Percentiles rank a stretch among this genome's conserved stretches.
These are phyloP conservation scores for Rhingia rostrata DNA, from an alignment of 2,888 invertebrate species.

Conservation along the genomic window DNA sequence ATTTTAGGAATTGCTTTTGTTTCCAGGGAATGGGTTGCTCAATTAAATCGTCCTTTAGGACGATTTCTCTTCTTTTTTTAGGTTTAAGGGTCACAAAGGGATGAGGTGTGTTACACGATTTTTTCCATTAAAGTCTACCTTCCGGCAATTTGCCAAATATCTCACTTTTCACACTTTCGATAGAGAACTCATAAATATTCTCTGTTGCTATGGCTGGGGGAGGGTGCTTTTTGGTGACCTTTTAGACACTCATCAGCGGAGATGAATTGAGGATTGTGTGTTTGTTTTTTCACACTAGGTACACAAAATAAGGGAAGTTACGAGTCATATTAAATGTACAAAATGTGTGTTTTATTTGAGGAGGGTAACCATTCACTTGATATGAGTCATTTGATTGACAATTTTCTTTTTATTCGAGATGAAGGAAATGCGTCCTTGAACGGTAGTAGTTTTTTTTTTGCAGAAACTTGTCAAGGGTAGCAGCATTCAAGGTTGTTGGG, in stretches of 20 bases:
- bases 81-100: conserved; percentile 18
- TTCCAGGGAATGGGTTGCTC: conserved; percentile 64
- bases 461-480: conserved; percentile 2
- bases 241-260: conserved; percentile 51
- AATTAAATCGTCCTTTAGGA: conserved; percentile 58
- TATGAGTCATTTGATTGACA: conserved; percentile 31
- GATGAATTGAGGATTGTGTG: conserved; percentile 40
- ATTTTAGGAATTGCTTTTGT: conserved; percentile 34
- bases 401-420: background rate
- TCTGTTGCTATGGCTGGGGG: conserved; percentile 16
- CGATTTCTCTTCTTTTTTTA: conserved; percentile 26
- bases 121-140: conserved; percentile 45
- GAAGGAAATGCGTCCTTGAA: conserved; percentile 17
- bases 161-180: conserved; percentile 61
- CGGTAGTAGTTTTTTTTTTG: conserved; percentile 3
- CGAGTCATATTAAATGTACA: background rate
- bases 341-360: conserved; percentile 3
- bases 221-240: conserved; percentile 32
- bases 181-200: conserved; percentile 24
- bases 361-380: conserved; percentile 3
- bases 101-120: conserved; percentile 31
- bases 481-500: conserved; percentile 16
- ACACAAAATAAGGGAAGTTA: background rate
- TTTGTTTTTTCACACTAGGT: conserved; percentile 8
- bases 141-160: conserved; percentile 53